Conservation (phyloP, 2,888 invertebrate species). For the Cataglyphis rosenhaueri region DNA sequence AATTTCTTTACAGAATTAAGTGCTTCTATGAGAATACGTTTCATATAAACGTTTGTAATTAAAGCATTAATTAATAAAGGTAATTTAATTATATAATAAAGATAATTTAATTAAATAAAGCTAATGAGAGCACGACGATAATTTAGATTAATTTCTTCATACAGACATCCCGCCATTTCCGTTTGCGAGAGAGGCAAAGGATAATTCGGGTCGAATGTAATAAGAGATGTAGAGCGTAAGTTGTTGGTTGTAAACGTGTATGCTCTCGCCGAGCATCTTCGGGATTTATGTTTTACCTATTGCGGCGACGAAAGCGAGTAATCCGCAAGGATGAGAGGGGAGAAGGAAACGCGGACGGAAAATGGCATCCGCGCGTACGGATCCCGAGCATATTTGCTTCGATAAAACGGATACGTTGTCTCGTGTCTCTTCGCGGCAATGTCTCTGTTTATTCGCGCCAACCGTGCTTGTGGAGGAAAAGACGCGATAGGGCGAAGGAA, state of each 20-base stretch:
- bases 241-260: constrained; percentile 21
- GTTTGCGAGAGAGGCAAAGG: neutral
- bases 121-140: neutral
- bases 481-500: constrained; percentile 16
- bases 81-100: no score
- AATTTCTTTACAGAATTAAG: neutral
- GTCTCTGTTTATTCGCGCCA: constrained; percentile 55
- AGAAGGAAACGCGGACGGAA: constrained; percentile 15
- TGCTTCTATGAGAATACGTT: neutral
- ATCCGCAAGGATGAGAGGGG: constrained; percentile 41
- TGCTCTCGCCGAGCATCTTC: constrained; percentile 4
- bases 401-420: constrained; percentile 71
- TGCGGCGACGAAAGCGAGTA: constrained; percentile 35
- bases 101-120: neutral
- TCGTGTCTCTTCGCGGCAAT: constrained; percentile 50
- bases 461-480: constrained; percentile 1
- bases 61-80: neutral
- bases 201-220: constrained; percentile 37
- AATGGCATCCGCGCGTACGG: constrained; percentile 47
- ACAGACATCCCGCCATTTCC: neutral
- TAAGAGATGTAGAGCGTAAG: constrained; percentile 23
- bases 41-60: neutral
- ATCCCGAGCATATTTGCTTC: constrained; percentile 64
- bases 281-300: constrained; percentile 56
- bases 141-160: constrained; percentile 12